Base-by-base conservation (phyloP, 2,113 vertebrate species). In the Pithys albifrons region DNA sequence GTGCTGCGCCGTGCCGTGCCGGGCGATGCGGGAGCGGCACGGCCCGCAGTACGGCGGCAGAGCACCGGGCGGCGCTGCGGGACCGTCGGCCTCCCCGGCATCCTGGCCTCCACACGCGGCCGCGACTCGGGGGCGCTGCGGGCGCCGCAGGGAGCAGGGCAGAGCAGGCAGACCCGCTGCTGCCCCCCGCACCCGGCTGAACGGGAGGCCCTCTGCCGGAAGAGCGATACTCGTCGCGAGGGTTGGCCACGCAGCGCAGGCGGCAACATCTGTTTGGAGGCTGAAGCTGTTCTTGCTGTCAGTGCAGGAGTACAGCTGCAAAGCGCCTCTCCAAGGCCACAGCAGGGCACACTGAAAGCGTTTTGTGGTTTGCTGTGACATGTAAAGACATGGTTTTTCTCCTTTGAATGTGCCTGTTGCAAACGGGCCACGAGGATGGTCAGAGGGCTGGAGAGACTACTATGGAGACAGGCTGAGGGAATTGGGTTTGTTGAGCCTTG, bases 31-130 rank as follows among this genome's bases (percentile, higher is more conserved):
- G 29, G 8, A 22, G 41, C 24, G 14, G 51, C 58, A 14, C 31
- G 7, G 43, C 45, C 35, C 37, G 70, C 93, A 92, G 77, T 54
- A 39, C 61, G 57, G 41, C 28, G 10, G 27, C 18, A n/a, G 64
- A 20, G 41, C 94, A 91, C 12, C 72, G 81, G 89, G 89, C 62
- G 81, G 94, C 92, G 92, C 94, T 95, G 94, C 81, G 29, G 89
- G 0, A 19, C 78, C 78, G 41, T 27, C 55, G 45, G n/a, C 55
- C 4, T 55, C 48, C 37, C 2, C 19, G 4, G 2, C 55, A 14
- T 1, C 74, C 9, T 3, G 2, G 4, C 28, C 11, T 6, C 19
- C 22, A 17, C 14, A 0, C 19, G 2, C 4, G 9, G 3, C 17
- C 5, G 61, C 25, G 23, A 23, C 13, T 7, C 0, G 1, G 5